Percentiles rank a stretch among this genome's conserved stretches.
These are phyloP conservation scores for Drosophila truncata DNA, from an alignment of 1,140 invertebrate species.

Conservation along the genomic window DNA sequence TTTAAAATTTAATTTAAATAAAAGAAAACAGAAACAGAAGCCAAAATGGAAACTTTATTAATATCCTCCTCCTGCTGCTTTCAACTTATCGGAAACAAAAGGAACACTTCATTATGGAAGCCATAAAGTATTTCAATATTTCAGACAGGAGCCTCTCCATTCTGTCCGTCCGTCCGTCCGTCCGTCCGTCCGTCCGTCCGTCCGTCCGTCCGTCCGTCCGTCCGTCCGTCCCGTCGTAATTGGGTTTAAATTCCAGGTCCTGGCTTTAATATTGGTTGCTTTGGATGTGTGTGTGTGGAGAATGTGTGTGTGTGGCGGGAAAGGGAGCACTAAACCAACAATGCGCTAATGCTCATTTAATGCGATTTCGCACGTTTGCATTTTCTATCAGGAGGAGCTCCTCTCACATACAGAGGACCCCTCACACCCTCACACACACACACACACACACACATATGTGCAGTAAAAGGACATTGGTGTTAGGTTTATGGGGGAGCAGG, in stretches of 20 bases:
- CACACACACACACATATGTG: constrained; percentile 12
- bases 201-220: too few relatives aligned
- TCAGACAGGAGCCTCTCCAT: neutral
- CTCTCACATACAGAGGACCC: constrained; percentile 18
- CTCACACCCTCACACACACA: constrained; percentile 14
- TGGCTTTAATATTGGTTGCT: constrained; percentile 18
- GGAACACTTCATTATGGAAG: constrained; percentile 5
- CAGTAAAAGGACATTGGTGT: constrained; percentile 12
- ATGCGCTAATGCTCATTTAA: constrained; percentile 81
- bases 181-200: too few relatives aligned
- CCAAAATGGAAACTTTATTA: constrained; percentile 22
- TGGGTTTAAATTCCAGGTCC: constrained; percentile 32
- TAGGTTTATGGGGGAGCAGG: constrained; percentile 2
- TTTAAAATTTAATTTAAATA: constrained; percentile 3
- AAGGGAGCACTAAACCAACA: constrained; percentile 63
- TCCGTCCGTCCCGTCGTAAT: too few relatives aligned
- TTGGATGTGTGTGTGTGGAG: too few relatives aligned
- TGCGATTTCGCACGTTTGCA: constrained; percentile 81
- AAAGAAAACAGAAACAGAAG: neutral
- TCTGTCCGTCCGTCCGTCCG: neutral
- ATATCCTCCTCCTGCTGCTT: neutral
- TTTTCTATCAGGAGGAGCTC: constrained; percentile 56
- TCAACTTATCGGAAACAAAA: neutral
- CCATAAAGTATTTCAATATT: constrained; percentile 5
- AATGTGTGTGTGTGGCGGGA: neutral